A percentile compares a stretch with the other conserved stretches of the same genome.
Evolutionary conservation across 2,113 vertebrate genomes (phyloP).

Genomic region (Toxotes chatareus): DNA sequence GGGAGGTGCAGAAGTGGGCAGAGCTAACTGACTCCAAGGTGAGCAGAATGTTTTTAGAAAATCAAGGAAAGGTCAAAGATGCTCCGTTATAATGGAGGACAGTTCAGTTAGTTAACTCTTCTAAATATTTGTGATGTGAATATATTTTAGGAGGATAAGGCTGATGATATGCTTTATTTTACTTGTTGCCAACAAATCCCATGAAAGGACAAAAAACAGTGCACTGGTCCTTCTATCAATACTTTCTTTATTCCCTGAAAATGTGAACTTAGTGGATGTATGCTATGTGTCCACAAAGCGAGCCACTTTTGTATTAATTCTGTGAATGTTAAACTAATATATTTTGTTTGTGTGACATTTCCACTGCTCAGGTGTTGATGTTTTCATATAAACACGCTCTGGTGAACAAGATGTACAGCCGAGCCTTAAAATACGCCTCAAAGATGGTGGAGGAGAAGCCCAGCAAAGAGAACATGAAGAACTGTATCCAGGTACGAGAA

Average conservation of each 20-base stretch:
- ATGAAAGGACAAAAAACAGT: neutral
- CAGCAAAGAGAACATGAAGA: conserved; percentile 96
- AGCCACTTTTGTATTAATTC: neutral
- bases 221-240: too few species aligned
- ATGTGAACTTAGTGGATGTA: neutral
- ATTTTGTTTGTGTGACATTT: conserved; percentile 6
- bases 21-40: conserved; percentile 97
- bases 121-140: too few species aligned
- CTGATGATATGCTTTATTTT: too few species aligned
- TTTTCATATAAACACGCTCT: conserved; percentile 98
- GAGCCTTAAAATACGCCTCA: conserved; percentile 94
- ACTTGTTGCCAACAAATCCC: neutral
- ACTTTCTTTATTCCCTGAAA: neutral
- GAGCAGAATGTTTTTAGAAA: neutral
- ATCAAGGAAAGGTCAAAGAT: neutral
- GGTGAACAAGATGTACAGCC: conserved; percentile 95
- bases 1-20: conserved; percentile 97
- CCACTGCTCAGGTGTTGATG: conserved; percentile 87
- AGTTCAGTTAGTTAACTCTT: too few species aligned
- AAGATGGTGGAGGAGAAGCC: conserved; percentile 98
- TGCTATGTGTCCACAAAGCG: neutral
- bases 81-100: too few species aligned
- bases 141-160: too few species aligned
- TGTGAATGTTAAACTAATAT: neutral
- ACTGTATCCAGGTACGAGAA: conserved; percentile 92